These are phyloP conservation scores for Plebejus argus DNA, from an alignment of 2,888 invertebrate genomes.

Conservation along the genomic window DNA sequence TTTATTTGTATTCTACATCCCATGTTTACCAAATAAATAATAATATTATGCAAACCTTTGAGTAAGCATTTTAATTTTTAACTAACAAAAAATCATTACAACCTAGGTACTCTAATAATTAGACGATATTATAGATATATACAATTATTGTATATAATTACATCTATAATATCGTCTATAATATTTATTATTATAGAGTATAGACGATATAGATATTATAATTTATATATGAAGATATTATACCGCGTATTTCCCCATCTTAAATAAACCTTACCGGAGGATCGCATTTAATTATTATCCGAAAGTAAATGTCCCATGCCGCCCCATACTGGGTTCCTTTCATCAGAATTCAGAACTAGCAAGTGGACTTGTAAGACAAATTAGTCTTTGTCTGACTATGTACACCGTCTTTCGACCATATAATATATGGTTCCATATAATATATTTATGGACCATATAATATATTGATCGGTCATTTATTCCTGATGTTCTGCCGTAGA, in stretches of 20 bases:
- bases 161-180: too few relatives aligned
- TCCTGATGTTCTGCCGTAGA: background rate
- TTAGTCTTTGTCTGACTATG: conserved; percentile 46
- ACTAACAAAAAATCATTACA: too few relatives aligned
- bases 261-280: conserved; percentile 18
- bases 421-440: background rate
- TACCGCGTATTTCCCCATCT: background rate
- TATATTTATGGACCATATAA: background rate
- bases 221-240: background rate
- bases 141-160: too few relatives aligned
- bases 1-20: too few relatives aligned
- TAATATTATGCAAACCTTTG: too few relatives aligned
- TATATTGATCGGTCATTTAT: background rate
- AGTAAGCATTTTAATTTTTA: too few relatives aligned
- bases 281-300: conserved; percentile 20
- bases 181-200: too few relatives aligned
- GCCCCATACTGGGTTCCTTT: conserved; percentile 39
- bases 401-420: background rate
- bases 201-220: background rate
- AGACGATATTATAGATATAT: too few relatives aligned
- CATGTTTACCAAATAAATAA: too few relatives aligned
- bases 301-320: conserved; percentile 34
- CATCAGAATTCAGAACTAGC: conserved; percentile 37
- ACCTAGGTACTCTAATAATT: too few relatives aligned
- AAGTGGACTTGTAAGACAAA: conserved; percentile 56